A percentile compares a stretch with the other conserved stretches of the same genome.
phyloP scores from a whole-genome alignment of 1,140 invertebrate genomes.

The Elymnias hypermnestra region DNA sequence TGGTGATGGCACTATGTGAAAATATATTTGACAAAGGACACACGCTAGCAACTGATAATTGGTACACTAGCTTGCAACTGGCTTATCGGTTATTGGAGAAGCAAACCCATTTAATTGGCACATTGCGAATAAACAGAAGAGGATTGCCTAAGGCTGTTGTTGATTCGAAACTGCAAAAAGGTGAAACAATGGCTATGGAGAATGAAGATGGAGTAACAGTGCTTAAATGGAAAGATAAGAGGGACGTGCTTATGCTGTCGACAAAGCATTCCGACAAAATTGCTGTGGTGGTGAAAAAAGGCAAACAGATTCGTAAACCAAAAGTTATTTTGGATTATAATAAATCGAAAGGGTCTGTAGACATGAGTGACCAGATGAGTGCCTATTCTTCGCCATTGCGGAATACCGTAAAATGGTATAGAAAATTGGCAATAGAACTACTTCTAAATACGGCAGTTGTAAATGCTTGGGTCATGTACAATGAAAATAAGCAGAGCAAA shows the following conservation, averaged over 20 bases:
- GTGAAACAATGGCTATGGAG: conserved; percentile 2
- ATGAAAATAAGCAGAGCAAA: conserved; percentile 3
- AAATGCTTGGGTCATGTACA: conserved; percentile 17
- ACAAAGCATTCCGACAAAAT: too few relatives aligned
- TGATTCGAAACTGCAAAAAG: conserved; percentile 18
- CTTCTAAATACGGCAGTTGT: conserved; percentile 13
- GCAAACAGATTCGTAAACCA: too few relatives aligned
- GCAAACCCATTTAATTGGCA: conserved; percentile 26
- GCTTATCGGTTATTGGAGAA: conserved; percentile 19
- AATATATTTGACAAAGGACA: not conserved
- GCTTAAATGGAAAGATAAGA: conserved; percentile 1
- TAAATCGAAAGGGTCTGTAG: conserved; percentile 14
- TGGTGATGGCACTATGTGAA: not conserved
- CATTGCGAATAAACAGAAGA: conserved; percentile 18
- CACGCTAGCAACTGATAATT: conserved; percentile 14
- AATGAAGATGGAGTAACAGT: not conserved
- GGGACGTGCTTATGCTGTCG: not conserved
- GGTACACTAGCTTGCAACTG: conserved; percentile 22
- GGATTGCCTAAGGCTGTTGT: conserved; percentile 23
- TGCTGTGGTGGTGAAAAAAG: too few relatives aligned
- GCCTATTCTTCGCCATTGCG: conserved; percentile 8
- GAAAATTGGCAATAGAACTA: not conserved
- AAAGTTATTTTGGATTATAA: conserved; percentile 10
- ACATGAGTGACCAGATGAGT: conserved; percentile 15
- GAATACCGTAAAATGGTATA: conserved; percentile 7